Evolutionary conservation across 2,113 vertebrate species (phyloP), one percentile per base, ranked within the genome.

Genomic region (Xenotilapia leptura): DNA sequence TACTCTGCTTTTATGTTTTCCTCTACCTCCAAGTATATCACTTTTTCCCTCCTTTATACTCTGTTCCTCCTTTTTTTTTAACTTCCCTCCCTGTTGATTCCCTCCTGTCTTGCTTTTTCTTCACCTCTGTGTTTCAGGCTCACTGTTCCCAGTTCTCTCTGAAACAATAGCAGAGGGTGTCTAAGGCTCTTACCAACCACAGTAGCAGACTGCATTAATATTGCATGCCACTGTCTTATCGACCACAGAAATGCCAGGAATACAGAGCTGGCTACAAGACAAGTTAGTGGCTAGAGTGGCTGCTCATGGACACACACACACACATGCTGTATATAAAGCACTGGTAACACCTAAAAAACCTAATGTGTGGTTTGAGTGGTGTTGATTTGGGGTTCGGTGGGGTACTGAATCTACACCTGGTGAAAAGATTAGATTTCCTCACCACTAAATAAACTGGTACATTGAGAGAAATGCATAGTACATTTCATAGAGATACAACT

Each of bases 171-270:
- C 95, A 92, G 95, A 93, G 94, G 96, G 95, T 92, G 97, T 96
- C 95, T 95, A 91, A 96, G 95, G 95, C 96, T 96, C 96, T 97
- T 96, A 97, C 95, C 97, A 98, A 98, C 97, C 97, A 97, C 97
- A 97, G 95, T 94, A 95, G 96, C 95, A 96, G 95, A 96, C 96
- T 95, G 92, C 97, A 98, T 98, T 98, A 98, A 98, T 98, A 98
- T 99, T 99, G 98, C 96, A 98, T 95, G 96, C 95, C 82, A 93
- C 94, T 97, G 96, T 97, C 84, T 96, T 95, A 96, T 97, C 96
- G 97, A 98, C 96, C 95, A 95, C 91, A 91, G 94, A 92, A 92
- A 96, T 93, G 94, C 93, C 95, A 94, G 94, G 93, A 95, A 96
- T 94, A 96, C 95, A 95, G 91, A 90, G 89, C 86, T 83, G 83